A percentile compares a stretch with the other conserved stretches of the same genome.
These are phyloP conservation scores for Lordiphosa fenestrarum DNA, from an alignment of 2,888 invertebrate species.

Conservation along the genomic window DNA sequence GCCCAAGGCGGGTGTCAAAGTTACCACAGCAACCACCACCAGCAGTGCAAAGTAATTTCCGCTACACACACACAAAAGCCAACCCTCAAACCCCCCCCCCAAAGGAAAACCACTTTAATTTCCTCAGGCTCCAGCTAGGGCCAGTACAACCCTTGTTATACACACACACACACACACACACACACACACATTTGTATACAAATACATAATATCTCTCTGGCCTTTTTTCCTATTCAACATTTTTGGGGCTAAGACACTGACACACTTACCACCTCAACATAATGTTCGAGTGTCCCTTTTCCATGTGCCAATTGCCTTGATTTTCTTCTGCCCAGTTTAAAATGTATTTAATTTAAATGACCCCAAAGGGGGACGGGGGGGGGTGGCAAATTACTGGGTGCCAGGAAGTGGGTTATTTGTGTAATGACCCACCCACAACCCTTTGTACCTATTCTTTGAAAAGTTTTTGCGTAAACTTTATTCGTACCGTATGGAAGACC, in stretches of 20 bases:
- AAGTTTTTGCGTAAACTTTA: slow-evolving; percentile 29
- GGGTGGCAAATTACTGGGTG: slow-evolving; percentile 34
- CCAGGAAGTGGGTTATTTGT: slow-evolving; percentile 2
- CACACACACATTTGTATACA: slow-evolving; percentile 12
- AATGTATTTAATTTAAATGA: slow-evolving; percentile 71
- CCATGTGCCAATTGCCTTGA: slow-evolving; percentile 54
- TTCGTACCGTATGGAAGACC: slow-evolving; percentile 22
- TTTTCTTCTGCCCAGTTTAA: slow-evolving; percentile 51
- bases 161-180: slow-evolving; percentile 10
- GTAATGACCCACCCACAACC: slow-evolving; percentile 15
- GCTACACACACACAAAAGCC: slow-evolving; percentile 51
- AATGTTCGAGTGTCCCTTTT: slow-evolving; percentile 20
- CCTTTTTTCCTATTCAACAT: slow-evolving; percentile 30
- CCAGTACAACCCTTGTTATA: slow-evolving; percentile 47
- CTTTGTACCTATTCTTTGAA: slow-evolving; percentile 9
- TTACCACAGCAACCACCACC: slow-evolving; percentile 59
- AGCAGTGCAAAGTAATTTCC: slow-evolving; percentile 68
- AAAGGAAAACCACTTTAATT: slow-evolving; percentile 70
- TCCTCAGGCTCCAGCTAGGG: slow-evolving; percentile 51
- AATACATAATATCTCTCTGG: slow-evolving; percentile 40
- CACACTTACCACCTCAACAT: slow-evolving; percentile 3
- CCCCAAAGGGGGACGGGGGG: too few species aligned
- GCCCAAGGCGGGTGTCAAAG: slow-evolving; percentile 52
- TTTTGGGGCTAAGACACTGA: slow-evolving; percentile 18
- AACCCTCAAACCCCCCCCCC: slow-evolving; percentile 30